Percentiles rank a stretch among this genome's conserved stretches.
These are phyloP conservation scores for Caenorhabditis sp. DNA, from an alignment of 2,888 invertebrate species.

Conservation along the genomic window DNA sequence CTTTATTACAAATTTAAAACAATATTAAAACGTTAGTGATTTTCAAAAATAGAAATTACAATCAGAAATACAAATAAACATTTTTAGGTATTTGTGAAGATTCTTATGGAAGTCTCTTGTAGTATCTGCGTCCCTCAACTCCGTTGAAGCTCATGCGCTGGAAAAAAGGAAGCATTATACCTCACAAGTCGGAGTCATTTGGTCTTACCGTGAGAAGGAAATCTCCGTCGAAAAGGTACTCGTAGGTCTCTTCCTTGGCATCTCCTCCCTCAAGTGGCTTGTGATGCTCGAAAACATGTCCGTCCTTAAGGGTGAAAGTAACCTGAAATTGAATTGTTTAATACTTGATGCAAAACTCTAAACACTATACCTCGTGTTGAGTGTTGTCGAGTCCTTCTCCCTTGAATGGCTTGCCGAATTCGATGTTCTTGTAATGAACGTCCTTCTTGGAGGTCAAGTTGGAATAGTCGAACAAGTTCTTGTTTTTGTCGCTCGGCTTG, in stretches of 20 bases:
- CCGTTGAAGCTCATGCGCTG: slow-evolving; percentile 78
- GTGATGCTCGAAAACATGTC: slow-evolving; percentile 73
- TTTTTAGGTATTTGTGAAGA: slow-evolving; percentile 2
- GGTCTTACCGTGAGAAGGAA: slow-evolving; percentile 76
- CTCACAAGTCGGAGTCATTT: not conserved
- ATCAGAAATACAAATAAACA: not conserved
- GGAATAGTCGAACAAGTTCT: slow-evolving; percentile 68
- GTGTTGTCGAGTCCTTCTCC: slow-evolving; percentile 80
- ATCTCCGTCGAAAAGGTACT: slow-evolving; percentile 76
- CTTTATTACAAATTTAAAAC: too few species aligned
- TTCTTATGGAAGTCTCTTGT: slow-evolving; percentile 71
- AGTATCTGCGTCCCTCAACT: slow-evolving; percentile 78
- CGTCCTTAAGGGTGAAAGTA: slow-evolving; percentile 73
- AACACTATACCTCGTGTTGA: slow-evolving; percentile 74
- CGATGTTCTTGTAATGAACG: slow-evolving; percentile 77
- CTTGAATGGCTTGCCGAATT: slow-evolving; percentile 76
- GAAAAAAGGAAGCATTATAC: slow-evolving; percentile 24
- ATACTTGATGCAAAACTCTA: not conserved
- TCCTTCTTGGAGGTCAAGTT: slow-evolving; percentile 80
- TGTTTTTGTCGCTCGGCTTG: slow-evolving; percentile 62
- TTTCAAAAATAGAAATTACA: too few species aligned
- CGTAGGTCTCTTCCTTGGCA: slow-evolving; percentile 80
- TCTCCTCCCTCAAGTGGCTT: slow-evolving; percentile 71
- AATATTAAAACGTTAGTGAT: too few species aligned
- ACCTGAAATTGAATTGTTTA: slow-evolving; percentile 56